Conservation (phyloP, 2,113 vertebrate species). For the Ahaetulla prasina region DNA sequence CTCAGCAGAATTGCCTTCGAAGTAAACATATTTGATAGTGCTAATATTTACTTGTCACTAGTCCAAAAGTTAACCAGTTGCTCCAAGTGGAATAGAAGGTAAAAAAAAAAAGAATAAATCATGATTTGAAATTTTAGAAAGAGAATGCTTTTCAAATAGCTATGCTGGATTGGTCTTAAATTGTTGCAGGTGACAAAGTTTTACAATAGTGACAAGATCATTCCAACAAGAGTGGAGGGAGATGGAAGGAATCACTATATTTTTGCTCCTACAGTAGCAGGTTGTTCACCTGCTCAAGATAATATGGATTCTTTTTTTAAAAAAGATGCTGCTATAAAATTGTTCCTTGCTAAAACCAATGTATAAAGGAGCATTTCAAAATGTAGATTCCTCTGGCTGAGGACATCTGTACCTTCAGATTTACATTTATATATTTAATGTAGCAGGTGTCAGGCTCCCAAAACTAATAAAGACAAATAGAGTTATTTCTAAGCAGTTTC, state of each 20-base stretch:
- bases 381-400: not conserved
- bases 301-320: not conserved
- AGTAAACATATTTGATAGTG: not conserved
- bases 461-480: not conserved
- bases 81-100: too few species aligned
- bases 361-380: not conserved
- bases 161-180: not conserved
- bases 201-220: not conserved
- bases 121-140: not conserved
- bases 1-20: not conserved
- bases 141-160: not conserved
- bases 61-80: not conserved
- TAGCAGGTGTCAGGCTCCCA: not conserved
- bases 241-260: not conserved
- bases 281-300: not conserved
- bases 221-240: not conserved
- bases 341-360: not conserved
- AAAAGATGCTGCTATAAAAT: not conserved
- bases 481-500: not conserved
- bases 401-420: not conserved
- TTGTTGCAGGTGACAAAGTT: not conserved
- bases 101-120: too few species aligned
- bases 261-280: not conserved
- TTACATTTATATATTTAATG: not conserved
- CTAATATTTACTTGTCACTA: not conserved